Percentiles rank a stretch among this genome's conserved stretches.
These are phyloP conservation scores for Thecocarcelia acutangulata DNA, from an alignment of 2,888 invertebrate genomes.

Conservation along the genomic window DNA sequence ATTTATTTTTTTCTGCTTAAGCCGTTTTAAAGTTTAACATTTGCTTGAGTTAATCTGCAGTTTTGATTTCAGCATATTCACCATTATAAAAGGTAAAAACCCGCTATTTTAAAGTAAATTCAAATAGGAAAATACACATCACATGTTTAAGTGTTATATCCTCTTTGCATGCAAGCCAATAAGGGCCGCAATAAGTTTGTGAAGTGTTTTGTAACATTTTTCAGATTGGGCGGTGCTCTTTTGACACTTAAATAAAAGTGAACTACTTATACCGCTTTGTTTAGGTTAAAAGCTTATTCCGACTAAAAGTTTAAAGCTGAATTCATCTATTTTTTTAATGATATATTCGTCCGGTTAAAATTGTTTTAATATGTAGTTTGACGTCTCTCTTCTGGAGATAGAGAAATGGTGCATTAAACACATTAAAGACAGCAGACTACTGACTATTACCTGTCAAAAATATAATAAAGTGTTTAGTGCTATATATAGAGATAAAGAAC, in stretches of 20 bases:
- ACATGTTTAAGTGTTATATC: slow-evolving; percentile 15
- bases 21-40: slow-evolving; percentile 57
- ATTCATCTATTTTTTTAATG: too few species aligned
- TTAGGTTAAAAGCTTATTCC: too few species aligned
- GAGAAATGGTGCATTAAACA: too few species aligned
- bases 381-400: too few species aligned
- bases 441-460: too few species aligned
- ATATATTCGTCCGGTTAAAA: too few species aligned
- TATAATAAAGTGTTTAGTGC: too few species aligned
- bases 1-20: slow-evolving; percentile 5
- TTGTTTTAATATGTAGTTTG: too few species aligned
- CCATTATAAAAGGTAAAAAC: background rate
- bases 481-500: too few species aligned
- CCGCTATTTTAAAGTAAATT: slow-evolving; percentile 32
- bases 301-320: too few species aligned
- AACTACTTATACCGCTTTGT: background rate
- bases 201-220: slow-evolving; percentile 9
- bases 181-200: slow-evolving; percentile 27
- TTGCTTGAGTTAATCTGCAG: slow-evolving; percentile 61
- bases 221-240: background rate
- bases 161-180: background rate
- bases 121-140: slow-evolving; percentile 37
- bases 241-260: background rate
- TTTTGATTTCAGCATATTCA: slow-evolving; percentile 60
- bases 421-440: too few species aligned